Evolutionary conservation across 2,888 invertebrate species (phyloP).

Genomic region (Dyspetes luteomarginatus): DNA sequence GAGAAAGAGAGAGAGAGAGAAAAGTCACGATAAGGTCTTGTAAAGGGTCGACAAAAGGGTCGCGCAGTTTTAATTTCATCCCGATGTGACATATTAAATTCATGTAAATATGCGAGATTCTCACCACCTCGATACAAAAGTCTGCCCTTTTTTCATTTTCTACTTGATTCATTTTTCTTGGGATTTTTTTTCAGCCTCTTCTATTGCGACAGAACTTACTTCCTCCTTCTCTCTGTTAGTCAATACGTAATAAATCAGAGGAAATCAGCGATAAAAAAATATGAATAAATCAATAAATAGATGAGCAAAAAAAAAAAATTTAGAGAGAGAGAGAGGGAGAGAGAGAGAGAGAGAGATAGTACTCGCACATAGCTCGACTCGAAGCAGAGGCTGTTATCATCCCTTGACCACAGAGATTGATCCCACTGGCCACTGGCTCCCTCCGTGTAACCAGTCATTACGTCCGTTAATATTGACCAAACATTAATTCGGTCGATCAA

Average conservation of each 20-base stretch:
- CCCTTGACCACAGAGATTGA: slow-evolving; percentile 49
- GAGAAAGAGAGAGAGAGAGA: not conserved
- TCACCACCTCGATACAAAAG: not conserved
- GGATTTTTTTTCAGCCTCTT: no score
- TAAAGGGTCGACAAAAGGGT: slow-evolving; percentile 1
- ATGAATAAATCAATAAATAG: no score
- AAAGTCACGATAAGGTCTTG: not conserved
- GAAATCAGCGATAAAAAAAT: not conserved
- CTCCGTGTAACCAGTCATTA: slow-evolving; percentile 54
- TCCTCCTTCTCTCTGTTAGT: not conserved
- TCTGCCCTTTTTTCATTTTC: not conserved
- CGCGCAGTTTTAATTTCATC: not conserved
- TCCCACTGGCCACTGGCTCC: slow-evolving; percentile 30
- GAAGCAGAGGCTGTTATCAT: slow-evolving; percentile 49
- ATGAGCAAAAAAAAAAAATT: no score
- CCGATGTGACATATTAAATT: slow-evolving; percentile 17
- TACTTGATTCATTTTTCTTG: not conserved
- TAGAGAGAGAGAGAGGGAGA: not conserved
- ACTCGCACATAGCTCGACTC: slow-evolving; percentile 15
- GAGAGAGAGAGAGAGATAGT: not conserved
- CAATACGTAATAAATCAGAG: not conserved
- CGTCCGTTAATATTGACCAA: slow-evolving; percentile 56
- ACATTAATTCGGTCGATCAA: slow-evolving; percentile 50
- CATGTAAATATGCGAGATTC: not conserved
- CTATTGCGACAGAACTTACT: no score